Evolutionary conservation across 2,113 vertebrate genomes (phyloP).

Genomic region (Onychostoma macrolepis): DNA sequence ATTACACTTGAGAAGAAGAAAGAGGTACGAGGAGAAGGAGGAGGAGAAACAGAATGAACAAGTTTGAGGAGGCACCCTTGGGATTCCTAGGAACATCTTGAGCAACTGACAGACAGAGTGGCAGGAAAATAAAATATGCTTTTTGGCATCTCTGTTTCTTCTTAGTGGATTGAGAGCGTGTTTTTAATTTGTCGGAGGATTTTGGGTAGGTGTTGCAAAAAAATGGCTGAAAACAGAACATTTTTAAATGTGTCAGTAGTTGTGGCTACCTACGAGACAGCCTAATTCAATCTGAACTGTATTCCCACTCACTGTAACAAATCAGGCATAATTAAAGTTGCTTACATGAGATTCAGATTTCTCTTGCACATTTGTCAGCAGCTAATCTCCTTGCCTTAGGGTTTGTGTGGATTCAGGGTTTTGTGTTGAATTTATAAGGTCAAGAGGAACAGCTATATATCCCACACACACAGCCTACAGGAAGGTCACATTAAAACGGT

Average conservation of each 20-base stretch:
- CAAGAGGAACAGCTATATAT: neutral
- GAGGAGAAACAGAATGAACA: constrained; percentile 39
- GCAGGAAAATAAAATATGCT: constrained; percentile 30
- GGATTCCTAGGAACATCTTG: constrained; percentile 29
- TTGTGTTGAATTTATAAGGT: constrained; percentile 22
- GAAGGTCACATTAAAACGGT: neutral
- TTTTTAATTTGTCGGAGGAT: constrained; percentile 33
- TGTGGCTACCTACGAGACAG: constrained; percentile 13
- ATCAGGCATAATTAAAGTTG: constrained; percentile 43
- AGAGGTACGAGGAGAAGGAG: neutral
- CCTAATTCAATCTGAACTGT: constrained; percentile 29
- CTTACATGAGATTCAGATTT: constrained; percentile 58
- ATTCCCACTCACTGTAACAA: constrained; percentile 30
- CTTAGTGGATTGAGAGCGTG: neutral
- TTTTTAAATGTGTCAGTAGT: constrained; percentile 10
- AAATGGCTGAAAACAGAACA: neutral
- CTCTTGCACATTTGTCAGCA: constrained; percentile 45
- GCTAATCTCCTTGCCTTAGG: constrained; percentile 49
- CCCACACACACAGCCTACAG: neutral
- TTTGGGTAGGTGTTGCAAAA: constrained; percentile 26
- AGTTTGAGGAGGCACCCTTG: constrained; percentile 17
- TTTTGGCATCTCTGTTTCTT: constrained; percentile 23
- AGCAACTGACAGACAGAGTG: constrained; percentile 22
- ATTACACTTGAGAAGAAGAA: constrained; percentile 31
- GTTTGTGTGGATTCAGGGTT: constrained; percentile 45